Base-by-base conservation (phyloP, 2,888 invertebrate genomes). In the Synergus itoensis region DNA sequence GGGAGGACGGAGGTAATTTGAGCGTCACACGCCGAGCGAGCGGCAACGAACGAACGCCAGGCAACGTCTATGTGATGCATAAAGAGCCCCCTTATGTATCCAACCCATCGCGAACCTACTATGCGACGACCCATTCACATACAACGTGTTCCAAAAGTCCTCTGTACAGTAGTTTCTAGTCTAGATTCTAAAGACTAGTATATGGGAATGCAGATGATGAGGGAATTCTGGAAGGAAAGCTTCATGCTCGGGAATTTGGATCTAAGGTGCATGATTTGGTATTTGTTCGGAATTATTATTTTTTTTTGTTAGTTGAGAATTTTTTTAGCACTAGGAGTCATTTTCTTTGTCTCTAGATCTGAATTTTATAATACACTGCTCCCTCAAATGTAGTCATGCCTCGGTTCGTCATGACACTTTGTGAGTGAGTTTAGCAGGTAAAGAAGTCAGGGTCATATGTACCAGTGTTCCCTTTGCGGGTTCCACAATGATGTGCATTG, bases 1-100 rank as follows among this genome's bases (percentile, higher is more conserved):
- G 88, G 90, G 87, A 88, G 90, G 88, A 90, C 90, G 88, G 91
- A 90, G 91, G 90, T 91, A 92, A 91, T 92, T 91, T 91, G 90
- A 90, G 90, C 91, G 91, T 90, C 91, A 90, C 91, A 90, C 91
- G 91, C 90, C 90, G 90, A 91, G 90, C 90, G 88, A 87, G 87
- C 88, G 88, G 87, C 89, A 90, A 89, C 90, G 89, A 89, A 88
- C 89, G 90, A 86, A 86, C 86, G 86, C 87, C 87, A 84, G 86
- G 90, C 88, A 88, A 88, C 90, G 90, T 89, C 91, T 90, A 91
- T 91, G 91, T 90, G 90, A 90, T 90, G 91, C 91, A 91, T 91
- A 91, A 91, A 91, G 91, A 89, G 90, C 85, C 88, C 88, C 88
- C 89, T 90, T 90, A 90, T 90, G 90, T 91, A 90, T 90, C 91